Percentiles rank a stretch among this genome's conserved stretches.
Evolutionary conservation across 2,888 invertebrate species (phyloP).

Genomic region (Harpagoxenus sublaevis): DNA sequence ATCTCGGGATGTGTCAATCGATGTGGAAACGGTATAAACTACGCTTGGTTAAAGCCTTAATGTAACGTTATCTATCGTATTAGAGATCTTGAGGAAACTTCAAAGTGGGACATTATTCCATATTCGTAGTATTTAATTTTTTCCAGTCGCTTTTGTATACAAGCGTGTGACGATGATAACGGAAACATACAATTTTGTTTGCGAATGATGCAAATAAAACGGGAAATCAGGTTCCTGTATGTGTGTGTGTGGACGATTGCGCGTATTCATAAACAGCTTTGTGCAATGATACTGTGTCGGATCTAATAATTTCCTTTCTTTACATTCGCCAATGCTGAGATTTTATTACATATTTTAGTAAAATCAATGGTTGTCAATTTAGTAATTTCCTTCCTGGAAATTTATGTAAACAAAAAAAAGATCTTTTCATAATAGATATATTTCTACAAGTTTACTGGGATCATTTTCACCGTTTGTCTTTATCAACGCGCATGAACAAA

Average conservation of each 20-base stretch:
- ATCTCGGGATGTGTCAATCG: slow-evolving; percentile 38
- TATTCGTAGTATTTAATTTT: slow-evolving; percentile 66
- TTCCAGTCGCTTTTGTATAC: slow-evolving; percentile 62
- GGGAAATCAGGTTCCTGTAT: slow-evolving; percentile 68
- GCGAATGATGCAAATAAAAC: slow-evolving; percentile 44
- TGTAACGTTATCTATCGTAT: slow-evolving; percentile 19
- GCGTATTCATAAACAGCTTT: slow-evolving; percentile 66
- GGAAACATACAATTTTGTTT: slow-evolving; percentile 60
- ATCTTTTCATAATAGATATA: slow-evolving; percentile 1
- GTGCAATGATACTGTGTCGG: slow-evolving; percentile 45
- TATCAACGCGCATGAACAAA: slow-evolving; percentile 62
- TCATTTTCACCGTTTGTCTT: slow-evolving; percentile 31
- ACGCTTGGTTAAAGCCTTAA: slow-evolving; percentile 38
- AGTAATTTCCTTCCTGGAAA: slow-evolving; percentile 1
- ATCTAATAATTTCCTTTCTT: slow-evolving; percentile 5
- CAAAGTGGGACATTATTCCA: slow-evolving; percentile 66
- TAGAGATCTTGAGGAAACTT: slow-evolving; percentile 46
- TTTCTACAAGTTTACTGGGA: slow-evolving; percentile 8
- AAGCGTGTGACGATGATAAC: slow-evolving; percentile 55
- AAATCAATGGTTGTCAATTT: slow-evolving; percentile 9
- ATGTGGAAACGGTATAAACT: slow-evolving; percentile 28
- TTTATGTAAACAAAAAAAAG: not conserved
- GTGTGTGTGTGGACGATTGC: slow-evolving; percentile 67
- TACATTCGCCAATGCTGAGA: slow-evolving; percentile 12
- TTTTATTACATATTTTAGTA: slow-evolving; percentile 22